These are phyloP conservation scores for Diaperis boleti DNA, from an alignment of 2,888 invertebrate species.

Conservation along the genomic window DNA sequence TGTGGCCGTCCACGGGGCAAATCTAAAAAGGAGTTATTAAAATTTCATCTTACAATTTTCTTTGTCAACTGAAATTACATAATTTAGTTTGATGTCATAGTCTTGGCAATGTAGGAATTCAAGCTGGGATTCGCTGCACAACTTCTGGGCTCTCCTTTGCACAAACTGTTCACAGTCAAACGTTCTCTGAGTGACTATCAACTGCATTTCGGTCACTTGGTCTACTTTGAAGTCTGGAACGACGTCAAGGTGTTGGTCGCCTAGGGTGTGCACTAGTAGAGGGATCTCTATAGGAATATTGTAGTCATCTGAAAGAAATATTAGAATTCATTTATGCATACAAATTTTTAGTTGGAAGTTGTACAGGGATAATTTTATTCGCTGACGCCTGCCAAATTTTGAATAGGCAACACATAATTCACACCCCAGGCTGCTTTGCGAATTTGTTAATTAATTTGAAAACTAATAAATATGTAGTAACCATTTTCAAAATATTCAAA, in stretches of 20 bases:
- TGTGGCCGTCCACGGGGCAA: conserved; percentile 65
- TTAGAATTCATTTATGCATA: background rate
- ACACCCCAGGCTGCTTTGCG: too few relatives aligned
- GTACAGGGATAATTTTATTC: too few relatives aligned
- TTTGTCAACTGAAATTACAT: conserved; percentile 56
- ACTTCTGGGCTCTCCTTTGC: conserved; percentile 63
- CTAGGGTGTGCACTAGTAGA: conserved; percentile 62
- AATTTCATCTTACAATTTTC: too few relatives aligned
- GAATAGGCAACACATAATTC: too few relatives aligned
- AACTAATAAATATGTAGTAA: too few relatives aligned
- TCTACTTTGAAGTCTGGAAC: conserved; percentile 64
- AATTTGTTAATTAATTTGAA: too few relatives aligned
- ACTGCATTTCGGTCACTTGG: conserved; percentile 63
- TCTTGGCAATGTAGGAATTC: conserved; percentile 65
- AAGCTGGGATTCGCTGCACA: conserved; percentile 62
- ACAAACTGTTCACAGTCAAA: conserved; percentile 67
- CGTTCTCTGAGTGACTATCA: conserved; percentile 64
- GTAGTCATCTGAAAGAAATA: conserved; percentile 60
- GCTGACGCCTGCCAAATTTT: too few relatives aligned
- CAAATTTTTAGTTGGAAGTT: too few relatives aligned
- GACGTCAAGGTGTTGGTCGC: conserved; percentile 64
- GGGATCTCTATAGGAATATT: conserved; percentile 66
- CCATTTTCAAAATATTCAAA: too few relatives aligned
- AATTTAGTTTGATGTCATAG: conserved; percentile 65
- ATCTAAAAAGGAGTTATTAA: conserved; percentile 58